Percentiles rank a stretch among this genome's conserved stretches.
phyloP scores from a whole-genome alignment of 1,140 invertebrate genomes.

The Bradysia coprophila region DNA sequence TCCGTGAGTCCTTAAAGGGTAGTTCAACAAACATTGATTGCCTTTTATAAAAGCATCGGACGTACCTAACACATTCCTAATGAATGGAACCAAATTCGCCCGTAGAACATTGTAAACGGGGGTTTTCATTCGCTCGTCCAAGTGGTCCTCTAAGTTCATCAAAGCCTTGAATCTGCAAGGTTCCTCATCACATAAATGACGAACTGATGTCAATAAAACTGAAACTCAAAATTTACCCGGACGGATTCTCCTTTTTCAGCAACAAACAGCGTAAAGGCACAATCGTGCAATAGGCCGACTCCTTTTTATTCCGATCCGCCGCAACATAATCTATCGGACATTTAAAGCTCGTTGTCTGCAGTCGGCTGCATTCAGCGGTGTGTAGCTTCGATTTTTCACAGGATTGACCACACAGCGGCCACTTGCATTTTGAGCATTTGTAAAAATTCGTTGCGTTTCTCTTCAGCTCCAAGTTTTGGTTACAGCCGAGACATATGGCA shows the following conservation, averaged over 20 bases:
- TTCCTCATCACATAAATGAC: neutral
- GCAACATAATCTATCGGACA: slow-evolving; percentile 28
- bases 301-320: slow-evolving; percentile 20
- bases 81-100: slow-evolving; percentile 36
- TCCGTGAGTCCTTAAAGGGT: slow-evolving; percentile 26
- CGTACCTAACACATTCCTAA: slow-evolving; percentile 30
- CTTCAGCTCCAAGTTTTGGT: neutral
- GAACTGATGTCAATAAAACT: neutral
- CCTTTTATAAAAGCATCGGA: no score
- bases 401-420: slow-evolving; percentile 31
- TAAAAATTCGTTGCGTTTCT: slow-evolving; percentile 24
- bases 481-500: slow-evolving; percentile 37
- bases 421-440: slow-evolving; percentile 41
- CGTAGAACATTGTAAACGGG: slow-evolving; percentile 33
- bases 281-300: slow-evolving; percentile 39
- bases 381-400: slow-evolving; percentile 30
- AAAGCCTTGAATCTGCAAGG: slow-evolving; percentile 27
- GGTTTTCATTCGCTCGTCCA: slow-evolving; percentile 34
- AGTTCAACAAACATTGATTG: no score
- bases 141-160: slow-evolving; percentile 34
- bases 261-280: slow-evolving; percentile 39
- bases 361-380: slow-evolving; percentile 30
- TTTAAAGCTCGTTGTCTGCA: slow-evolving; percentile 30
- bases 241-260: slow-evolving; percentile 23
- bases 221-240: no score